Base-by-base conservation (phyloP, 2,113 vertebrate genomes). In the Leucosticte australis region DNA sequence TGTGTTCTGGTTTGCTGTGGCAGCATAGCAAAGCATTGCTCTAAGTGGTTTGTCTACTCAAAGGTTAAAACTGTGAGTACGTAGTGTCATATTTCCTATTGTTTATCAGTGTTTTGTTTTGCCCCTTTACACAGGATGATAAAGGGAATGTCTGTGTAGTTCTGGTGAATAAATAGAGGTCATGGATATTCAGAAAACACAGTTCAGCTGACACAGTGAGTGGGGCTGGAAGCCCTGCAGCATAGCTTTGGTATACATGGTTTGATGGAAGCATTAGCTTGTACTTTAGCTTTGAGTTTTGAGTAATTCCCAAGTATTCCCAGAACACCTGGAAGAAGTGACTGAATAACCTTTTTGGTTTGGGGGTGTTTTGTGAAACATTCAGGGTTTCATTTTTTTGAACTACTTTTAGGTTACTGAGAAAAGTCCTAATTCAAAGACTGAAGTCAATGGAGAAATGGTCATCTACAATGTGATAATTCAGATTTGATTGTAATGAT, bases 1-100 rank as follows among this genome's bases (percentile, higher is more conserved):
- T 57, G 27, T 23, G 8, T 17, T 76, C 24, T n/a, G 20, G 5
- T 59, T 75, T 91, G 12, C 67, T 79, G 35, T 17, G 24, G 16
- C 41, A 73, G 31, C 37, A 12, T 6, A 78, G 56, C 44, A 79
- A 74, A 75, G 4, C 49, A 56, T 71, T 74, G 26, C 65, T 33
- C 23, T 67, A 37, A 80, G 17, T 4, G 11, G 11, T 19, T 3
- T 39, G 21, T 31, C 31, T 47, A 20, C 1, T 5, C 11, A 67
- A 30, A 85, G 33, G 7, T n/a, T 41, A 65, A 65, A 90, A 23
- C 2, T 50, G 15, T 17, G 49, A 27, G 9, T 0, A 0, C 0
- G 2, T 28, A 18, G 6, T 17, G 13, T 4, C 15, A 5, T 62
- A 11, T 52, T 74, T 83, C 21, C 31, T 68, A 6, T 8, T 33